Percentiles rank a stretch among this genome's conserved stretches.
Conservation (phyloP, 92 coral and sea anemone species). For the Parazoanthus swiftii region DNA sequence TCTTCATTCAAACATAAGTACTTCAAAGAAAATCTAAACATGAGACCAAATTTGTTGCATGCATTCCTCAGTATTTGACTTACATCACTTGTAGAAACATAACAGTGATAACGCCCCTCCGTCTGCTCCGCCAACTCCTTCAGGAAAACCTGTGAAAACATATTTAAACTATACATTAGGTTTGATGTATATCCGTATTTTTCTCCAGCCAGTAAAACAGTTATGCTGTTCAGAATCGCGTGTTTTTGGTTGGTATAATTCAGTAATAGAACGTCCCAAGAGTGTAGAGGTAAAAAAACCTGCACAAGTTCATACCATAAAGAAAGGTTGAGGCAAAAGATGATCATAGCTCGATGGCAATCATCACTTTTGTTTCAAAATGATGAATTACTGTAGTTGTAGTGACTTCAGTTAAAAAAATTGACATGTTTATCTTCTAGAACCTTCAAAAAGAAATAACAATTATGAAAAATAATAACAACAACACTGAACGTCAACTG, state of each 20-base stretch:
- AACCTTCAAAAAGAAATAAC: too few relatives aligned
- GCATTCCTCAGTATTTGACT: conserved; percentile 27
- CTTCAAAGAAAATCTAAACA: neutral
- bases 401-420: neutral
- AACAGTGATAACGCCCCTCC: conserved; percentile 94
- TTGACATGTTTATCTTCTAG: too few relatives aligned
- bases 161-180: neutral
- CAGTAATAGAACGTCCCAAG: too few relatives aligned
- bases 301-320: neutral
- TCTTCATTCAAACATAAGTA: neutral
- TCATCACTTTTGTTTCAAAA: too few relatives aligned
- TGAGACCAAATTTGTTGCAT: neutral
- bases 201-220: neutral
- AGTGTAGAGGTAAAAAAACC: neutral
- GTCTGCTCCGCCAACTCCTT: conserved; percentile 91
- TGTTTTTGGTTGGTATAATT: neutral
- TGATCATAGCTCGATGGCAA: too few relatives aligned
- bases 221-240: neutral
- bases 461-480: too few relatives aligned
- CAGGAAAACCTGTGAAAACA: conserved; percentile 69
- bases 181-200: neutral
- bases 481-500: neutral
- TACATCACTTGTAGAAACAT: conserved; percentile 93
- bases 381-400: neutral
- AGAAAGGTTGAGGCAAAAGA: neutral